Evolutionary conservation across 2,888 invertebrate species (phyloP).

Genomic region (Drosophila paracracens): DNA sequence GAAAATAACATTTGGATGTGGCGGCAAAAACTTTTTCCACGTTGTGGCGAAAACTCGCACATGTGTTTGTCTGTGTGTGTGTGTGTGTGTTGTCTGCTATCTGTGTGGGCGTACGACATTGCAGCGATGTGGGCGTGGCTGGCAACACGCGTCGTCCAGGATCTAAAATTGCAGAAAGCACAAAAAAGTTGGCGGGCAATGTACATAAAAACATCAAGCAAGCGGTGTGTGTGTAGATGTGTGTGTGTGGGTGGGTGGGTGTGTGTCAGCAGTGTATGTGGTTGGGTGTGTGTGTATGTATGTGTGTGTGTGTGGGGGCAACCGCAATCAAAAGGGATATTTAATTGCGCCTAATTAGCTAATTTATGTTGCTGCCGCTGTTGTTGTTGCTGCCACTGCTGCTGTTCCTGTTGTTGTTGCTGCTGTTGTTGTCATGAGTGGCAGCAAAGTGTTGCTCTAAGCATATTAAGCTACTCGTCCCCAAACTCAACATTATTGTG

Average conservation of each 20-base stretch:
- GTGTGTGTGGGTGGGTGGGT: background rate
- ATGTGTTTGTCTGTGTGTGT: conserved; percentile 18
- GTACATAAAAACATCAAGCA: conserved; percentile 61
- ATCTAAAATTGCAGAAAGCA: conserved; percentile 70
- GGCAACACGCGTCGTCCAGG: conserved; percentile 66
- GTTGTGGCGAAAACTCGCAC: conserved; percentile 66
- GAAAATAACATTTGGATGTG: conserved; percentile 75
- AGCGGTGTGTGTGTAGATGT: background rate
- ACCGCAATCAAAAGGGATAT: conserved; percentile 79
- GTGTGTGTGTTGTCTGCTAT: conserved; percentile 33
- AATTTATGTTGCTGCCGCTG: conserved; percentile 69
- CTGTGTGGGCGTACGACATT: conserved; percentile 62
- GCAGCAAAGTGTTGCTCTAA: conserved; percentile 68
- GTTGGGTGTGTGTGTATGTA: conserved; percentile 3
- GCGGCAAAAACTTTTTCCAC: conserved; percentile 74
- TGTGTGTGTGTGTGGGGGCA: conserved; percentile 48
- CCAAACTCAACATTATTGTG: background rate
- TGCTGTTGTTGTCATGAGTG: conserved; percentile 41
- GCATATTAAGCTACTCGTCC: conserved; percentile 56
- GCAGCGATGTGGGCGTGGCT: conserved; percentile 66
- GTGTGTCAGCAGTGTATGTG: background rate
- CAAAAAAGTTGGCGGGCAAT: conserved; percentile 56
- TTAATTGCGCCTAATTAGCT: conserved; percentile 79
- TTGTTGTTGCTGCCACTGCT: conserved; percentile 29
- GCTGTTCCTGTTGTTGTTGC: conserved; percentile 9